These are phyloP conservation scores for Mormyrus iriodes DNA, from an alignment of 2,113 vertebrate genomes.

Conservation along the genomic window DNA sequence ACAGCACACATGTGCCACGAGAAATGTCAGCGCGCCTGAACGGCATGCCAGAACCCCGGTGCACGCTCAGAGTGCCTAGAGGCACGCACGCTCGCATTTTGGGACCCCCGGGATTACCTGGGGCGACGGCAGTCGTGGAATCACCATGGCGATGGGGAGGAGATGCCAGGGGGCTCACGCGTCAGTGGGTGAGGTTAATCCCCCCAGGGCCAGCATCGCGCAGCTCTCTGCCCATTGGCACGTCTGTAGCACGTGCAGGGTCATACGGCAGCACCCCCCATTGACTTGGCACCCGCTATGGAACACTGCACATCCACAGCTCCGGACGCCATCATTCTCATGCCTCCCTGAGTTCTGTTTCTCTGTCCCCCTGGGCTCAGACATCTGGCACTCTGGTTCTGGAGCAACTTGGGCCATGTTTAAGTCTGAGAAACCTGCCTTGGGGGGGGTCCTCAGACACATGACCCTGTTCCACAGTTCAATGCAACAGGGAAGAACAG, in stretches of 20 bases:
- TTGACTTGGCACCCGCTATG: not conserved
- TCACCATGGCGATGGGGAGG: constrained; percentile 65
- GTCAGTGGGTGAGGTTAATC: constrained; percentile 62
- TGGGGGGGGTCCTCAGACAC: not conserved
- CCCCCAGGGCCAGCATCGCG: constrained; percentile 65
- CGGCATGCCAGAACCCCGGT: not conserved
- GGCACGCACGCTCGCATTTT: constrained; percentile 17
- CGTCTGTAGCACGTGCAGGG: not conserved
- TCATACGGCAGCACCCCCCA: constrained; percentile 27
- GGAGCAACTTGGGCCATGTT: not conserved
- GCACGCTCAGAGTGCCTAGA: not conserved
- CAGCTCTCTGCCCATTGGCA: constrained; percentile 29
- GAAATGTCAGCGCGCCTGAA: not conserved
- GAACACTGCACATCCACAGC: constrained; percentile 54
- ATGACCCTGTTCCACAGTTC: constrained; percentile 19
- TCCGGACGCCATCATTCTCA: not conserved
- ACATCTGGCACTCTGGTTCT: not conserved
- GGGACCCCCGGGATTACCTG: constrained; percentile 29
- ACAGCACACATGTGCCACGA: not conserved
- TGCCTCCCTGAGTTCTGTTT: constrained; percentile 4
- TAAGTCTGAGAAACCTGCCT: not conserved
- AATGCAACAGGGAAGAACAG: constrained; percentile 18
- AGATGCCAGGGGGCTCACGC: constrained; percentile 65
- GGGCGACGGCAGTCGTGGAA: constrained; percentile 34
- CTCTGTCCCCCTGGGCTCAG: not conserved